A percentile compares a stretch with the other conserved stretches of the same genome.
Evolutionary conservation across 2,888 invertebrate genomes (phyloP).

Genomic region (Philaethria dido): DNA sequence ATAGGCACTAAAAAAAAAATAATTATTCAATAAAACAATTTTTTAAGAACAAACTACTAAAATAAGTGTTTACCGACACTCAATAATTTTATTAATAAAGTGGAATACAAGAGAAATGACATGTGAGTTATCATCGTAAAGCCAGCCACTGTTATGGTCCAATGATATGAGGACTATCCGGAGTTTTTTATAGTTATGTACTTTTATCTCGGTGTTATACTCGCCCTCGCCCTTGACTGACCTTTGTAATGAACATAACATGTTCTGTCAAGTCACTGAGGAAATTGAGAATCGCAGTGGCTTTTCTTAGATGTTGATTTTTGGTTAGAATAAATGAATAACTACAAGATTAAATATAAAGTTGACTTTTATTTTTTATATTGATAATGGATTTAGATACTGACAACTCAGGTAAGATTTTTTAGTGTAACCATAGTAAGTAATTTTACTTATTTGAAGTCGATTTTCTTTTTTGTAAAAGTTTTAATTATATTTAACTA

Average conservation of each 20-base stretch:
- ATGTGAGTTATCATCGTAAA: constrained; percentile 43
- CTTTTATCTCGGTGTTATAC: constrained; percentile 42
- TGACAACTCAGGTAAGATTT: no score
- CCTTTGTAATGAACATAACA: constrained; percentile 46
- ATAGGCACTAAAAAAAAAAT: neutral
- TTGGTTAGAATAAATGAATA: constrained; percentile 12
- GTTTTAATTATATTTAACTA: no score
- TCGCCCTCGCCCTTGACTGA: constrained; percentile 49
- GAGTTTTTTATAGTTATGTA: constrained; percentile 42
- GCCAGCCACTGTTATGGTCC: constrained; percentile 36
- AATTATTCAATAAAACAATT: neutral
- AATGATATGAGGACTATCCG: constrained; percentile 42
- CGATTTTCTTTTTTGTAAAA: no score
- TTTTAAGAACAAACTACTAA: neutral
- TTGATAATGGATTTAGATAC: no score
- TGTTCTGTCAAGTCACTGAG: constrained; percentile 47
- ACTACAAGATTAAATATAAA: neutral
- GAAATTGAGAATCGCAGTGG: constrained; percentile 44
- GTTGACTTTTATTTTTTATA: no score
- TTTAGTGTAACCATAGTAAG: no score
- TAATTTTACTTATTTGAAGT: no score
- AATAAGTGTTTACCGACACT: neutral
- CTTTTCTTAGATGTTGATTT: constrained; percentile 26
- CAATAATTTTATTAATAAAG: constrained; percentile 25
- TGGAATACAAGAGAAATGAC: constrained; percentile 24